These are phyloP conservation scores for Hybos culiciformis DNA, from an alignment of 2,888 invertebrate species.

Conservation along the genomic window DNA sequence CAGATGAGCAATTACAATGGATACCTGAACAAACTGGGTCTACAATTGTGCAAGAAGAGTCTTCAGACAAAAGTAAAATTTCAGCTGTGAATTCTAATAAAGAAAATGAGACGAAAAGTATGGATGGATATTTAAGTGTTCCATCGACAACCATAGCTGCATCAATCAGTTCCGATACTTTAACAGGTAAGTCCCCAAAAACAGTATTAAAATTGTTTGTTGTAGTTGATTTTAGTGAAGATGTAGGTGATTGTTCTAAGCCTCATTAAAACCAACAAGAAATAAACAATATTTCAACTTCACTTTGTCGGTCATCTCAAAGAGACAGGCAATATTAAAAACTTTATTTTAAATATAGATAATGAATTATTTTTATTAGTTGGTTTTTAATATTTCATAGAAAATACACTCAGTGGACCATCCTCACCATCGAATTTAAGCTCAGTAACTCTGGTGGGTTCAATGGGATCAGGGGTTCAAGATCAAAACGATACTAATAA, in stretches of 20 bases:
- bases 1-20: constrained; percentile 15
- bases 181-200: constrained; percentile 52
- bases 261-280: no score
- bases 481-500: constrained; percentile 28
- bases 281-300: no score
- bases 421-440: constrained; percentile 62
- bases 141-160: constrained; percentile 54
- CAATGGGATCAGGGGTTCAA: constrained; percentile 40
- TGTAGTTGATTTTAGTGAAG: no score
- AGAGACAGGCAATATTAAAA: no score
- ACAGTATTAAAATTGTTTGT: no score
- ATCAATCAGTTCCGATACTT: constrained; percentile 63
- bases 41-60: constrained; percentile 3
- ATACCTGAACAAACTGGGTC: constrained; percentile 16
- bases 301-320: no score
- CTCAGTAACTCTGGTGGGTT: constrained; percentile 56
- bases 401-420: constrained; percentile 42
- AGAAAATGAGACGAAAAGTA: constrained; percentile 24
- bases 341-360: no score
- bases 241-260: no score
- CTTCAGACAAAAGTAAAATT: neutral
- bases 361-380: no score
- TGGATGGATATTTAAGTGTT: constrained; percentile 50
- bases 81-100: neutral
- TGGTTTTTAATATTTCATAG: no score